Percentiles rank a stretch among this genome's conserved stretches.
These are phyloP conservation scores for Nannoperca obscura DNA, from an alignment of 2,797 vertebrate species.

Conservation along the genomic window DNA sequence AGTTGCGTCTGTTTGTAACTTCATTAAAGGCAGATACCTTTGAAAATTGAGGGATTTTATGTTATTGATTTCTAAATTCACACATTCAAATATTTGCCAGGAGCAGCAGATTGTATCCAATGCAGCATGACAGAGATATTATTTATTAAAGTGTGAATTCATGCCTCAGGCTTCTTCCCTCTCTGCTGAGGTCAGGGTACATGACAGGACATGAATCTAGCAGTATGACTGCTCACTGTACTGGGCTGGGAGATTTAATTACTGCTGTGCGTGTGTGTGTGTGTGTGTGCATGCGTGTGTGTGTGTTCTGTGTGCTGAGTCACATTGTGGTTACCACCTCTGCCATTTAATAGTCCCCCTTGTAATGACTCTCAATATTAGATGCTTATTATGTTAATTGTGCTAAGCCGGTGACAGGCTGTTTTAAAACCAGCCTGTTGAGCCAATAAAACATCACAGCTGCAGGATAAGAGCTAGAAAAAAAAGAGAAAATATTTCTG, in stretches of 20 bases:
- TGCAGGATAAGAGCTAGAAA: constrained; percentile 23
- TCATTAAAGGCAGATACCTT: constrained; percentile 47
- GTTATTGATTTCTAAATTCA: constrained; percentile 5
- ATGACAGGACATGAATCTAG: constrained; percentile 75
- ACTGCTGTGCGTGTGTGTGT: constrained; percentile 26
- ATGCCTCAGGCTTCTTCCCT: constrained; percentile 60
- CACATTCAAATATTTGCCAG: constrained; percentile 32
- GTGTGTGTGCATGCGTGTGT: constrained; percentile 27
- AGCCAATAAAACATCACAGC: constrained; percentile 67
- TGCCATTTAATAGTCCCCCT: constrained; percentile 74
- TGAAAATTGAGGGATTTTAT: constrained; percentile 34
- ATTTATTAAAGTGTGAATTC: constrained; percentile 67
- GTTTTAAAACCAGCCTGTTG: constrained; percentile 63
- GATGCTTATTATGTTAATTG: constrained; percentile 83
- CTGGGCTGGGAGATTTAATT: constrained; percentile 62
- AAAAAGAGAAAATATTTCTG: constrained; percentile 25
- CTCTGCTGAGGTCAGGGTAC: constrained; percentile 69
- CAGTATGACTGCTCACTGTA: constrained; percentile 46
- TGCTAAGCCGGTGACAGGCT: constrained; percentile 72
- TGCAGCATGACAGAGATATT: constrained; percentile 56
- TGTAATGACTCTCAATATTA: constrained; percentile 79
- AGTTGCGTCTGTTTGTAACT: constrained; percentile 26
- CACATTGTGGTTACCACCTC: constrained; percentile 81
- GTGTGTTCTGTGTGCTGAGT: constrained; percentile 68
- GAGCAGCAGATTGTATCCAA: constrained; percentile 52